Evolutionary conservation across 2,797 vertebrate genomes (phyloP).

Genomic region (Malurus splendens): DNA sequence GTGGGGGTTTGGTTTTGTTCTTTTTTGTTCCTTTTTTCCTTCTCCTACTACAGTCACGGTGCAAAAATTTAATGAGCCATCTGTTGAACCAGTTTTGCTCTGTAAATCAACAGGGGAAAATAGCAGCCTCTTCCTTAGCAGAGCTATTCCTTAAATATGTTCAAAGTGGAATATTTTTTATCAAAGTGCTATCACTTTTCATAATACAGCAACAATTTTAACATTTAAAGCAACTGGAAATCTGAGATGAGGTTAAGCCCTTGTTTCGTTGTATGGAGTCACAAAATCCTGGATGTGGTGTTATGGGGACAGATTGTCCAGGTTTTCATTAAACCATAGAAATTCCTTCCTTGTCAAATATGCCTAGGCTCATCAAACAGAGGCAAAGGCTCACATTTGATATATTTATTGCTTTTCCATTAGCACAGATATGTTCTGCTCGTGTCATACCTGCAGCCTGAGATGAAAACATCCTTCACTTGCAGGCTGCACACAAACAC

Average conservation of each 20-base stretch:
- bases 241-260: background rate
- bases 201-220: background rate
- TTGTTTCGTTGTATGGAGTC: background rate
- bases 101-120: slow-evolving; percentile 15
- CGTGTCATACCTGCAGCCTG: background rate
- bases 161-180: background rate
- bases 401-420: background rate
- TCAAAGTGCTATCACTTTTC: background rate
- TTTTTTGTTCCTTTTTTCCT: background rate
- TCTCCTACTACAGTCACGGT: background rate
- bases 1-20: background rate
- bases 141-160: background rate
- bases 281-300: background rate
- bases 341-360: background rate
- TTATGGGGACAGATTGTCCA: background rate
- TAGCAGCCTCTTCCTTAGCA: background rate
- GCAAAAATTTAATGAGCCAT: slow-evolving; percentile 52
- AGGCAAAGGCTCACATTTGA: background rate
- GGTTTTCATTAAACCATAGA: background rate
- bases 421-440: background rate
- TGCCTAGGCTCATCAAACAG: background rate
- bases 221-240: background rate
- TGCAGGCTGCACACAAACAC: background rate
- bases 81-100: slow-evolving; percentile 30
- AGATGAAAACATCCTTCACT: background rate